These are phyloP conservation scores for Barnardius zonarius DNA, from an alignment of 2,113 vertebrate species.

Conservation along the genomic window DNA sequence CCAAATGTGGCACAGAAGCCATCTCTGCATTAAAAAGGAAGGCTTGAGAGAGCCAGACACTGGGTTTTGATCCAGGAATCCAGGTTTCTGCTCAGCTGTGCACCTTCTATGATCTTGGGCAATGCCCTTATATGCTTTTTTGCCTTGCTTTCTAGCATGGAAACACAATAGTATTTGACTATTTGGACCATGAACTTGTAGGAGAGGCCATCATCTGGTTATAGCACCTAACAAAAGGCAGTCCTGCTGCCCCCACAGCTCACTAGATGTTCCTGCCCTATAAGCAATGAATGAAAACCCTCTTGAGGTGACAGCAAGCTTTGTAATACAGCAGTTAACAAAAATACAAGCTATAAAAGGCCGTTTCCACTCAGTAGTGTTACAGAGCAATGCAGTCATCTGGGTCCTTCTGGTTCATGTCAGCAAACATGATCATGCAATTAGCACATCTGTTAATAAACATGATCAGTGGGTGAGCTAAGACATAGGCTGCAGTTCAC, in stretches of 20 bases:
- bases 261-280: neutral
- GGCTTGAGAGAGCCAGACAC: neutral
- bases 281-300: neutral
- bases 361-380: neutral
- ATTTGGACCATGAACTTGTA: neutral
- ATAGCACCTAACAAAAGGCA: neutral
- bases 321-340: neutral
- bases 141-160: neutral
- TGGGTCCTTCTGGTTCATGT: neutral
- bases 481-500: neutral
- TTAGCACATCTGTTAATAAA: conserved; percentile 1
- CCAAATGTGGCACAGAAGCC: neutral
- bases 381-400: neutral
- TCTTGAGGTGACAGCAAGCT: neutral
- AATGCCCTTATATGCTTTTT: neutral
- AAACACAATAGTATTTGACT: neutral
- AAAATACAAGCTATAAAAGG: neutral
- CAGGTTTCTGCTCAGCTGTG: neutral
- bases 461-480: neutral
- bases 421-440: neutral
- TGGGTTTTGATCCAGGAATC: neutral
- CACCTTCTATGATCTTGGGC: neutral
- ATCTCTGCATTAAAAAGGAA: neutral
- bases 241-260: neutral
- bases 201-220: neutral